Base-by-base conservation (phyloP, 2,113 vertebrate species). In the Alces alces region DNA sequence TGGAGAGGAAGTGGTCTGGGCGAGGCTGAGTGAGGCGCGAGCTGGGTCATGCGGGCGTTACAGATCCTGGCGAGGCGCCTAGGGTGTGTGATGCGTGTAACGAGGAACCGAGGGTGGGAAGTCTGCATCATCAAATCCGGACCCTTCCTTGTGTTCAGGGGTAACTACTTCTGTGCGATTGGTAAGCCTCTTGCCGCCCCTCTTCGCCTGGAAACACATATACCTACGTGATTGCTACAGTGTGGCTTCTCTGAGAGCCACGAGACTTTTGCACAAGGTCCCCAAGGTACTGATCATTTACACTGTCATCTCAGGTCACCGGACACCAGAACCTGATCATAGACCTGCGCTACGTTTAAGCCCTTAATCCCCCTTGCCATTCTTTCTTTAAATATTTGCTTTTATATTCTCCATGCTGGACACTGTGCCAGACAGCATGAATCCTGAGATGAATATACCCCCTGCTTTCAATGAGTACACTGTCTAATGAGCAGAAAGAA, bases 41-140 rank as follows among this genome's bases (percentile, higher is more conserved):
- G 45, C 14, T 17, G 2, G 5, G 36, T 27, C 19, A 5, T 7
- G 10, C 2, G 3, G 27, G 54, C 17, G 1, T 33, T 5, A 23
- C 0, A 19, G 45, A 6, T 9, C 23, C n/a, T 7, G 19, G 27
- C 1, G 10, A 43, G 8, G 47, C 39, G 7, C 23, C 39, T 36
- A 45, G 43, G 9, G 12, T 57, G 7, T 3, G 0, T 3, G 36
- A 6, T 1, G 23, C 5, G 47, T 27, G 11, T 7, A 33, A 79
- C 4, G 15, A 66, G 86, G 82, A 89, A 30, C 6, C 55, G 60
- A 55, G 23, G 1, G 7, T 39, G 52, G 30, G 27, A 19, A 66
- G 8, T 6, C 6, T 64, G 23, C 47, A 10, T 1, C 6, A 30
- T 50, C 6, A 64, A 84, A 66, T 61, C 45, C 8, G 54, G 87